A percentile compares a stretch with the other conserved stretches of the same genome.
These are phyloP conservation scores for Drosophila parthenogenetica DNA, from an alignment of 2,888 invertebrate species.

Conservation along the genomic window DNA sequence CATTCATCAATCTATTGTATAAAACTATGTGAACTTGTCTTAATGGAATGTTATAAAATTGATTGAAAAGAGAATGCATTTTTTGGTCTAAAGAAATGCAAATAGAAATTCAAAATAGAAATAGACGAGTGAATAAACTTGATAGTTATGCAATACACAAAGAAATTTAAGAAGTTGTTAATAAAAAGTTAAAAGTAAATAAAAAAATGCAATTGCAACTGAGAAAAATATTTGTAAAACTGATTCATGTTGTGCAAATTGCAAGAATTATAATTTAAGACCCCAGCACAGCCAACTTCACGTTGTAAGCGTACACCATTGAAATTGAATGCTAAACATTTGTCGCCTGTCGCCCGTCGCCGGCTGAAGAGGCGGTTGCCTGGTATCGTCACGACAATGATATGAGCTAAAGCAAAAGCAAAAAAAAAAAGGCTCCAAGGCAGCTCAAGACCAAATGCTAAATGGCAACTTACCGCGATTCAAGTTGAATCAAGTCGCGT, in stretches of 20 bases:
- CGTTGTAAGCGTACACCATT: not conserved
- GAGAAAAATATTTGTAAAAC: too few species aligned
- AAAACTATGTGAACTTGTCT: not conserved
- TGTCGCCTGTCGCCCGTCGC: constrained; percentile 17
- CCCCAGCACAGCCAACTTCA: too few species aligned
- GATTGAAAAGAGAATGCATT: not conserved
- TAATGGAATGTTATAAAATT: not conserved
- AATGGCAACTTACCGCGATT: constrained; percentile 24
- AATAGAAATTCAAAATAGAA: not conserved
- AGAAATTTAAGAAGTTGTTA: too few species aligned
- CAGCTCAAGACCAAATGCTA: constrained; percentile 37
- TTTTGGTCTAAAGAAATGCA: not conserved
- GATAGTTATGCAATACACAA: too few species aligned
- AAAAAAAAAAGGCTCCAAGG: constrained; percentile 47
- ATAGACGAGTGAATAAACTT: not conserved
- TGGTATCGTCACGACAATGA: constrained; percentile 25
- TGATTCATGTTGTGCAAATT: too few species aligned
- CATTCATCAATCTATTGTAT: constrained; percentile 1
- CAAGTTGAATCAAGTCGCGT: not conserved
- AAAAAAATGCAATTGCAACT: too few species aligned
- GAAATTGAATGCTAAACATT: not conserved
- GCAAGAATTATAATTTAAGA: too few species aligned
- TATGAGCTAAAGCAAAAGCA: not conserved
- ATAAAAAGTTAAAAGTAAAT: too few species aligned
- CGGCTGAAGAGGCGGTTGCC: too few species aligned